These are phyloP conservation scores for Zaprionus ghesquierei DNA, from an alignment of 1,140 invertebrate genomes.

Conservation along the genomic window DNA sequence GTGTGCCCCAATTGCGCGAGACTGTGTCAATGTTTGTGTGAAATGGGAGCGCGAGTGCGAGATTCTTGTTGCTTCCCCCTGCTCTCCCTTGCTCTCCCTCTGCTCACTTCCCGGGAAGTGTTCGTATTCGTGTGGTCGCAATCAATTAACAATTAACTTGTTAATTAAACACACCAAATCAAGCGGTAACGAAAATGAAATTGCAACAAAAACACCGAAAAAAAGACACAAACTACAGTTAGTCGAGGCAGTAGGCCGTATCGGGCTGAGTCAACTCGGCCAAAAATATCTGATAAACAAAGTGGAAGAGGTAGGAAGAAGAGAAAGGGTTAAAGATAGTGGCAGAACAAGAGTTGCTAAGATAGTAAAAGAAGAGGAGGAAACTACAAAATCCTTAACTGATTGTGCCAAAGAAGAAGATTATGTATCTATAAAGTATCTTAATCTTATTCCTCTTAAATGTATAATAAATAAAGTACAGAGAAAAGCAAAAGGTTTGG, in stretches of 20 bases:
- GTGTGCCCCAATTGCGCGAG: constrained; percentile 12
- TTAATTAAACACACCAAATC: constrained; percentile 67
- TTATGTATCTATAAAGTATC: too few species aligned
- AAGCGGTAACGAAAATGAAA: constrained; percentile 59
- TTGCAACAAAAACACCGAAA: constrained; percentile 20
- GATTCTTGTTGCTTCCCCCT: constrained; percentile 26
- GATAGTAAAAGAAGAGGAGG: too few species aligned
- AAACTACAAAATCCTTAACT: too few species aligned
- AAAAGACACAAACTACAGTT: constrained; percentile 21
- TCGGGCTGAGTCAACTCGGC: background rate
- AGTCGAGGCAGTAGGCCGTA: background rate
- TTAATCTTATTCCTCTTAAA: too few species aligned
- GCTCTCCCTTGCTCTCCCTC: background rate
- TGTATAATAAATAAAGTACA: too few species aligned
- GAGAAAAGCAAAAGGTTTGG: too few species aligned
- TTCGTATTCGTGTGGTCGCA: constrained; percentile 18
- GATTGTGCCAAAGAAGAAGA: too few species aligned
- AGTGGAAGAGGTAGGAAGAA: background rate
- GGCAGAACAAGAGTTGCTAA: too few species aligned
- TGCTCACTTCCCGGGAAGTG: background rate
- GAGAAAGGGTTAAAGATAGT: background rate
- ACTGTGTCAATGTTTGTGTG: constrained; percentile 70
- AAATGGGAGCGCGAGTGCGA: constrained; percentile 61
- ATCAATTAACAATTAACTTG: constrained; percentile 66
- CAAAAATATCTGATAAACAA: background rate